Percentiles rank a stretch among this genome's conserved stretches.
Conservation (phyloP, 2,797 vertebrate genomes). For the Thunnus albacares region DNA sequence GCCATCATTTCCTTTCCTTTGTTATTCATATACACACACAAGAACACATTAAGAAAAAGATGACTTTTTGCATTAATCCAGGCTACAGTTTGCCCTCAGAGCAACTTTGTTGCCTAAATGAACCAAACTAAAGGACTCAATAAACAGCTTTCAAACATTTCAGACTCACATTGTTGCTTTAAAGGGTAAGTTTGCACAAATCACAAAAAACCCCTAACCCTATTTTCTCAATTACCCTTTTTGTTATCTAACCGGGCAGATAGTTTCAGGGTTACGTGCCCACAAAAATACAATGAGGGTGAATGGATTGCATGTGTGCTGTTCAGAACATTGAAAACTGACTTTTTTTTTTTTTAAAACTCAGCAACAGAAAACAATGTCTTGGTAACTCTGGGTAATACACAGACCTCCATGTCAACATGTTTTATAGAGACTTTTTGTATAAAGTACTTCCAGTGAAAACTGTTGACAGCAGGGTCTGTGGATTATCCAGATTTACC, state of each 20-base stretch:
- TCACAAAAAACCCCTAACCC: background rate
- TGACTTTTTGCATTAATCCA: constrained; percentile 3
- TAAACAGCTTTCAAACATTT: background rate
- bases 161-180: background rate
- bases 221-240: constrained; percentile 9
- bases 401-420: background rate
- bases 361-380: background rate
- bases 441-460: background rate
- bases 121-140: constrained; percentile 10
- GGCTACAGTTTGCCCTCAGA: background rate
- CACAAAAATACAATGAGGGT: background rate
- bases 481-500: background rate
- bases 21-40: constrained; percentile 6
- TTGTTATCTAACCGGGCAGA: background rate
- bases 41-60: constrained; percentile 11
- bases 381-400: background rate
- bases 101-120: constrained; percentile 6
- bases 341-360: background rate
- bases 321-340: background rate
- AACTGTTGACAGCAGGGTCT: no score
- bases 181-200: constrained; percentile 1
- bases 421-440: background rate
- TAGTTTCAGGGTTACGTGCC: background rate
- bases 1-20: constrained; percentile 12
- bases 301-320: background rate